These are phyloP conservation scores for Aphaenogaster rudis DNA, from an alignment of 1,140 invertebrate species.

Conservation along the genomic window DNA sequence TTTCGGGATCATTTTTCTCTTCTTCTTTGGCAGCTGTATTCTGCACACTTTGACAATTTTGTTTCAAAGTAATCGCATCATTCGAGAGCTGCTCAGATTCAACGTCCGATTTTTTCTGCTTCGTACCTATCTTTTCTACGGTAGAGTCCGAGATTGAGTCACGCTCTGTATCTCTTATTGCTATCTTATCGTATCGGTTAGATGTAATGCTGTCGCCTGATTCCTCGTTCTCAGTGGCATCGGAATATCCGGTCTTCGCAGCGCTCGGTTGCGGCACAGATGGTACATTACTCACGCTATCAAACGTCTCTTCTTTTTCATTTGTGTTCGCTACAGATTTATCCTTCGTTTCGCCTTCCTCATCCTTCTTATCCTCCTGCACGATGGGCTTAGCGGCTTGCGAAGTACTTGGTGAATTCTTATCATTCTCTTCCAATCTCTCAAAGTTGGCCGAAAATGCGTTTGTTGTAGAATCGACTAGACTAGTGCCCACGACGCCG, in stretches of 20 bases:
- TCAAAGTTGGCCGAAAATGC: background rate
- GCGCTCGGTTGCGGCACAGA: background rate
- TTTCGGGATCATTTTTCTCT: background rate
- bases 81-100: slow-evolving; percentile 32
- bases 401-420: background rate
- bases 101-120: background rate
- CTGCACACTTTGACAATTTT: background rate
- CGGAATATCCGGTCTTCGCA: background rate
- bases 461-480: slow-evolving; percentile 28
- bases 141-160: background rate
- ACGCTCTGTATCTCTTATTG: background rate
- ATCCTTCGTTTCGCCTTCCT: background rate
- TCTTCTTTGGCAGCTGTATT: background rate
- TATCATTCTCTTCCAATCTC: background rate
- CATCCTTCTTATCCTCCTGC: background rate
- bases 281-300: background rate
- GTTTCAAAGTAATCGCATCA: background rate
- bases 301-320: background rate
- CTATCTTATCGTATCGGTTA: background rate
- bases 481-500: background rate
- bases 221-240: background rate
- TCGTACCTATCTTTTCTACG: background rate
- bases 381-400: background rate
- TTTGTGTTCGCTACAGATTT: background rate
- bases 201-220: background rate